A percentile compares a stretch with the other conserved stretches of the same genome.
Conservation (phyloP, 2,113 vertebrate species). For the Cyanistes caeruleus region DNA sequence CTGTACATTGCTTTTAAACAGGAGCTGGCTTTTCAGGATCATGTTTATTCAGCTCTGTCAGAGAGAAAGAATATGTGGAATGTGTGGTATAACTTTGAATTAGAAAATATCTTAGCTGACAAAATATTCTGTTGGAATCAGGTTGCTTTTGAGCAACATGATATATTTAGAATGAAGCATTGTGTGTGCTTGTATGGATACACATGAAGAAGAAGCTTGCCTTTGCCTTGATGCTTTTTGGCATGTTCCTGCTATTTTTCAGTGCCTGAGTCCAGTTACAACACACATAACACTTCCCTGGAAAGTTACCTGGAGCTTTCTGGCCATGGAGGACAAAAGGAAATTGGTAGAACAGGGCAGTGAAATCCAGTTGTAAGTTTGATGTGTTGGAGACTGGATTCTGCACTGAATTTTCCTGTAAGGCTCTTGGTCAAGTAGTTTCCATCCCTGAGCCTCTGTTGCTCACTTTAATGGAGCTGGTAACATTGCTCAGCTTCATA, state of each 20-base stretch:
- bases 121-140: not conserved
- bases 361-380: not conserved
- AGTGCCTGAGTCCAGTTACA: not conserved
- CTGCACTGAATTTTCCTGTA: not conserved
- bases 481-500: not conserved
- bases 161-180: not conserved
- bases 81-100: not conserved
- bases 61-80: not conserved
- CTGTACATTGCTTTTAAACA: not conserved
- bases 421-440: not conserved
- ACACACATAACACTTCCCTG: not conserved
- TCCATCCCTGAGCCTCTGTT: not conserved
- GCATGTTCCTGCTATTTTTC: not conserved
- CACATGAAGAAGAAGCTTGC: not conserved
- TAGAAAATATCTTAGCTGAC: not conserved
- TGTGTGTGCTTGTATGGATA: accelerated
- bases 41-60: not conserved
- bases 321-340: not conserved
- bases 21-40: not conserved
- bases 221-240: not conserved
- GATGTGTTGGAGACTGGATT: not conserved
- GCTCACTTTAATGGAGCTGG: not conserved
- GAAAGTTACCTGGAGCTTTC: not conserved
- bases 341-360: not conserved
- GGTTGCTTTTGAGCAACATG: not conserved